phyloP scores from a whole-genome alignment of 1,140 invertebrate genomes.

The Formica selysi region DNA sequence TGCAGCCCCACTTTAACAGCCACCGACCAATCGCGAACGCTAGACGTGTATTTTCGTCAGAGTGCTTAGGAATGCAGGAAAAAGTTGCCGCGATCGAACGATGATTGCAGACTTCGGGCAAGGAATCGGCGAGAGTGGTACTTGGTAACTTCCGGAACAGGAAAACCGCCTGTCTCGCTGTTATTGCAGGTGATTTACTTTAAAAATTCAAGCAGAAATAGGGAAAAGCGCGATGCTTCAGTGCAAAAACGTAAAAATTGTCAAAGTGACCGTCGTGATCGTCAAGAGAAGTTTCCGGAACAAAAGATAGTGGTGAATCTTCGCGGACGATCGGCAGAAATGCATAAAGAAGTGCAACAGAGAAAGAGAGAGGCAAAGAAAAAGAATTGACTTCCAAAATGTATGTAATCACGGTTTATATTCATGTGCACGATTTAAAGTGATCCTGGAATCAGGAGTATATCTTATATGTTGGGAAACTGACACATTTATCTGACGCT shows the following conservation, averaged over 20 bases:
- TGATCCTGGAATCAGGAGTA: neutral
- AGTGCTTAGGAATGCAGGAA: slow-evolving; percentile 16
- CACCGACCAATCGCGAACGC: slow-evolving; percentile 16
- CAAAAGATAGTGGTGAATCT: slow-evolving; percentile 21
- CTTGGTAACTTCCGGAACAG: slow-evolving; percentile 21
- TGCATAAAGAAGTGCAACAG: slow-evolving; percentile 1
- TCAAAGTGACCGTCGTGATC: neutral
- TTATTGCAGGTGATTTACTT: slow-evolving; percentile 49
- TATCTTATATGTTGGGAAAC: neutral
- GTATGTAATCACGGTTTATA: neutral
- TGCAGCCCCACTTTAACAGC: slow-evolving; percentile 5
- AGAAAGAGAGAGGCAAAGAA: neutral
- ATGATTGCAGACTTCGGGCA: slow-evolving; percentile 39
- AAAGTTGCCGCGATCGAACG: slow-evolving; percentile 47
- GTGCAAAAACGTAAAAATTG: neutral
- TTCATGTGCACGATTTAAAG: neutral
- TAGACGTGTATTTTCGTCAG: slow-evolving; percentile 23
- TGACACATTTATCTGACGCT: neutral
- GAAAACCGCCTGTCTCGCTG: neutral
- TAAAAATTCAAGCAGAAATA: slow-evolving; percentile 53
- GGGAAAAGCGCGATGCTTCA: neutral
- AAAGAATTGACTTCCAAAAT: neutral
- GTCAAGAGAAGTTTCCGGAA: neutral
- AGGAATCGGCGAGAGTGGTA: slow-evolving; percentile 5
- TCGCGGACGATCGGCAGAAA: neutral